Percentiles rank a stretch among this genome's conserved stretches.
Evolutionary conservation across 2,888 invertebrate species (phyloP).

Genomic region (Conus canariensis): DNA sequence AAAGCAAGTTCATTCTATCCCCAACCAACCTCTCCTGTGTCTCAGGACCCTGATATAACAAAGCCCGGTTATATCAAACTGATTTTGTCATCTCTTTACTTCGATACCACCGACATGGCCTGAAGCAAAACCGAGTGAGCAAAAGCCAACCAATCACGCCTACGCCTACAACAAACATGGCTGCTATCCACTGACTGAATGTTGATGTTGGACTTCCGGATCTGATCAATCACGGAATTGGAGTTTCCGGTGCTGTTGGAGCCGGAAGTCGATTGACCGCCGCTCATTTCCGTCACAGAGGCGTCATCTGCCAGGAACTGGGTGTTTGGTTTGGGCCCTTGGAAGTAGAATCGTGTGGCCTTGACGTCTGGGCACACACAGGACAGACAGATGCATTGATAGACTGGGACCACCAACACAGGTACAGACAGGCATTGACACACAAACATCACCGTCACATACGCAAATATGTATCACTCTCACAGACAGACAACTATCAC

Average conservation of each 20-base stretch:
- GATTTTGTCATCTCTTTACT: no score
- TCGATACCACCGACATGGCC: no score
- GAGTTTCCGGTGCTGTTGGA: not conserved
- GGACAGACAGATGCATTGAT: not conserved
- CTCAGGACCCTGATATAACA: no score
- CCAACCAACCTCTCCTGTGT: no score
- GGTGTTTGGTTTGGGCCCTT: not conserved
- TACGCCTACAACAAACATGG: no score
- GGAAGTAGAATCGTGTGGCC: constrained; percentile 30
- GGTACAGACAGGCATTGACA: no score
- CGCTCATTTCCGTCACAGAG: constrained; percentile 1
- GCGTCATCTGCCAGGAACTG: constrained; percentile 31
- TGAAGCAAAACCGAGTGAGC: no score
- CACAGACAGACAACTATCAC: not conserved
- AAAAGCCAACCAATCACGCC: no score
- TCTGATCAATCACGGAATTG: constrained; percentile 15
- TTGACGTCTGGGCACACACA: constrained; percentile 13
- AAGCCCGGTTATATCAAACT: no score
- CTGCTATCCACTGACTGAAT: not conserved
- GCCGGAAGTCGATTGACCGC: not conserved
- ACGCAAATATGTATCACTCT: not conserved
- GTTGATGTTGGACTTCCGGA: constrained; percentile 32
- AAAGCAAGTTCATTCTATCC: no score
- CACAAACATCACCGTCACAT: not conserved
- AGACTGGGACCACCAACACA: not conserved